Evolutionary conservation across 1,140 invertebrate species (phyloP).

Genomic region (Armadillidium nasatum): DNA sequence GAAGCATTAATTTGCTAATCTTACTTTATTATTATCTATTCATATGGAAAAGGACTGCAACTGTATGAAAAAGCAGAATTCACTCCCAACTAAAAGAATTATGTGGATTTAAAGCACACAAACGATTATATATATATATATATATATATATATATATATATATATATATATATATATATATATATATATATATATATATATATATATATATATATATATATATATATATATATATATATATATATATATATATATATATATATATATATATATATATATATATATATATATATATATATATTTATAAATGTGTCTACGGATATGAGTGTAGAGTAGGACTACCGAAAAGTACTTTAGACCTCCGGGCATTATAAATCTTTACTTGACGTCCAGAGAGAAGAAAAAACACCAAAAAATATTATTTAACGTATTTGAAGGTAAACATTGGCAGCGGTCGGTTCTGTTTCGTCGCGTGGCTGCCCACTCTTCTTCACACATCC

Average conservation of each 20-base stretch:
- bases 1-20: too few relatives aligned
- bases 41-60: too few relatives aligned
- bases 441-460: background rate
- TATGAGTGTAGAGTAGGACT: too few relatives aligned
- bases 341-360: too few relatives aligned
- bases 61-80: too few relatives aligned
- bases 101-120: background rate
- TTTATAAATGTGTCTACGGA: too few relatives aligned
- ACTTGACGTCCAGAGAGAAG: background rate
- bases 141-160: too few relatives aligned
- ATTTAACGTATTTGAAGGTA: background rate
- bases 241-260: conserved; percentile 6
- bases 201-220: background rate
- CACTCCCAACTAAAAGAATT: background rate
- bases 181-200: background rate
- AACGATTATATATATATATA: background rate
- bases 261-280: background rate
- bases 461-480: background rate
- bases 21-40: too few relatives aligned
- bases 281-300: background rate
- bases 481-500: background rate
- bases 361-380: background rate
- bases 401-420: background rate
- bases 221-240: background rate
- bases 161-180: too few relatives aligned